Evolutionary conservation across 2,797 vertebrate genomes (phyloP).

Genomic region (Enteromius thamalakanensis): DNA sequence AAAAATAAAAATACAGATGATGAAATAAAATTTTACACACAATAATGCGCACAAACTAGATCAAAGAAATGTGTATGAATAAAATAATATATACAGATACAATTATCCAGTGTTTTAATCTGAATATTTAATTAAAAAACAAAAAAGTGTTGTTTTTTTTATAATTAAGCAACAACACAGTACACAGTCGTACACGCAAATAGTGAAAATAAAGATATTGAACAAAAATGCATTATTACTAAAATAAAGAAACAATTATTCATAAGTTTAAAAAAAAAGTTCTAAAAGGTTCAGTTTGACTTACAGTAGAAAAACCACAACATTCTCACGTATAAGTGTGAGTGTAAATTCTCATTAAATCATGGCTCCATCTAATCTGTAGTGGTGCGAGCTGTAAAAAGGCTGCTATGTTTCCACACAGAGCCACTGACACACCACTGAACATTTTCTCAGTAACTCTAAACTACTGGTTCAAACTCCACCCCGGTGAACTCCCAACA

Average conservation of each 20-base stretch:
- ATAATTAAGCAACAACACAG: background rate
- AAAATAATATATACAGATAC: background rate
- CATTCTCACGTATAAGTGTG: background rate
- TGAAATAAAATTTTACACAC: no score
- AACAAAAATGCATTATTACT: background rate
- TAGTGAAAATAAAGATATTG: background rate
- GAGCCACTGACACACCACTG: background rate
- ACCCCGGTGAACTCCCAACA: conserved; percentile 12
- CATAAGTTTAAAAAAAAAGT: background rate
- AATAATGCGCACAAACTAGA: background rate
- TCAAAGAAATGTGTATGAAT: background rate
- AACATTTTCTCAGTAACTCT: conserved; percentile 35
- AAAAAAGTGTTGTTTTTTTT: background rate
- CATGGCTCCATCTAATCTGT: background rate
- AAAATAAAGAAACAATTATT: background rate
- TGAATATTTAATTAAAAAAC: background rate
- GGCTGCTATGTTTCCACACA: conserved; percentile 40
- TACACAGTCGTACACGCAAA: background rate
- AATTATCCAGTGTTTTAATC: background rate
- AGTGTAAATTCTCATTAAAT: background rate
- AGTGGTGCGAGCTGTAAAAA: background rate
- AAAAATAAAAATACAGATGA: no score
- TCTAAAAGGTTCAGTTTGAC: background rate
- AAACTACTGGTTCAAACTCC: background rate
- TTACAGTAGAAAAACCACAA: background rate